Evolutionary conservation across 2,113 vertebrate genomes (phyloP).

Genomic region (Heloderma charlesbogerti): DNA sequence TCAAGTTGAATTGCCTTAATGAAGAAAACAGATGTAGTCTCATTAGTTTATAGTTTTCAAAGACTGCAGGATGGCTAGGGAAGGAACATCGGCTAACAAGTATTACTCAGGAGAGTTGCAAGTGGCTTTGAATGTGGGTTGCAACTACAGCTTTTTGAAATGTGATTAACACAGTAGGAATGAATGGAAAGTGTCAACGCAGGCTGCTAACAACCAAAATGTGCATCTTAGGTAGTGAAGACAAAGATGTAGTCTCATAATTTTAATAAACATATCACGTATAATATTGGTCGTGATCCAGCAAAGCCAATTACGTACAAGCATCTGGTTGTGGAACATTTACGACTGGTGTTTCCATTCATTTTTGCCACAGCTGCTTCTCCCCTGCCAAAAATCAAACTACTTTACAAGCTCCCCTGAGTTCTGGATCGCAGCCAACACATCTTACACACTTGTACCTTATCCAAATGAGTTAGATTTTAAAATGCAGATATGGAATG

Average conservation of each 20-base stretch:
- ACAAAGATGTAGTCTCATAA: neutral
- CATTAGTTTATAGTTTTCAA: slow-evolving; percentile 11
- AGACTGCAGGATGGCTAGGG: slow-evolving; percentile 12
- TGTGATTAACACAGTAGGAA: neutral
- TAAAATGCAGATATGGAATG: neutral
- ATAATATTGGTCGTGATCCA: neutral
- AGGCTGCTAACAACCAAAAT: neutral
- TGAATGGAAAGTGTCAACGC: slow-evolving; percentile 21
- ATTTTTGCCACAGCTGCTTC: neutral
- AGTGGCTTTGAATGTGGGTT: neutral
- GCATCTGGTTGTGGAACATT: neutral
- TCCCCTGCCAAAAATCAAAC: neutral
- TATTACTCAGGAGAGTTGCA: neutral
- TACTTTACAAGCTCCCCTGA: neutral
- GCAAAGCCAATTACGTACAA: neutral
- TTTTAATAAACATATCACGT: neutral
- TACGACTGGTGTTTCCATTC: neutral
- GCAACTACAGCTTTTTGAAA: slow-evolving; percentile 3
- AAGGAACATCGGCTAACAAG: slow-evolving; percentile 13
- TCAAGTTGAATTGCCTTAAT: slow-evolving; percentile 12
- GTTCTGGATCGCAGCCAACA: neutral
- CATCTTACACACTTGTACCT: neutral
- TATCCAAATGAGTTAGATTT: neutral
- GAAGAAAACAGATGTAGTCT: slow-evolving; percentile 28
- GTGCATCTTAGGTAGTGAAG: neutral